phyloP scores from a whole-genome alignment of 2,888 invertebrate species.

The Meiosimyza decipiens region DNA sequence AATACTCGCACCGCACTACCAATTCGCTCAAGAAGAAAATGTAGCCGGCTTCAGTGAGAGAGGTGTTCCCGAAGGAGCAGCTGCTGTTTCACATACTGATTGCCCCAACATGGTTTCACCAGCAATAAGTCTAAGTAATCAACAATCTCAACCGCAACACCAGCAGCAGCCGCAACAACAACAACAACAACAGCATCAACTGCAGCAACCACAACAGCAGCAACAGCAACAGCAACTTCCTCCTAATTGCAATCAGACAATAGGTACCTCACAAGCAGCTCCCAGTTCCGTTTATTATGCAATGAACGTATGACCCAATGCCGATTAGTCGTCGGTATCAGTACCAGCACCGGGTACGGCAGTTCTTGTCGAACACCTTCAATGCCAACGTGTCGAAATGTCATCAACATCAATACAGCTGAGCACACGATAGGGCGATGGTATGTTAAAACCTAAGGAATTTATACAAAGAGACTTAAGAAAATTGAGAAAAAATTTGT shows the following conservation, averaged over 20 bases:
- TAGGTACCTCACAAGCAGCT: conserved; percentile 56
- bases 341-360: too few species aligned
- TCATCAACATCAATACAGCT: conserved; percentile 62
- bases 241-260: conserved; percentile 62
- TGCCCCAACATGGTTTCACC: conserved; percentile 60
- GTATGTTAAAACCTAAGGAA: conserved; percentile 19
- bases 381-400: conserved; percentile 63
- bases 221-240: conserved; percentile 63
- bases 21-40: conserved; percentile 55
- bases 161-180: conserved; percentile 28
- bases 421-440: conserved; percentile 48
- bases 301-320: conserved; percentile 86
- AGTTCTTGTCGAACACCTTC: conserved; percentile 62
- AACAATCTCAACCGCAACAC: conserved; percentile 45
- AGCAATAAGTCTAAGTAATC: conserved; percentile 47
- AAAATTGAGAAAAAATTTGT: conserved; percentile 31
- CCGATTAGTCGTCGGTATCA: conserved; percentile 64
- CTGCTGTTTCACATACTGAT: conserved; percentile 69
- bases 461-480: conserved; percentile 5
- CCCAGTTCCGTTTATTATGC: conserved; percentile 79
- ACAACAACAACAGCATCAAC: conserved; percentile 66
- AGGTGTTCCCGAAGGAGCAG: conserved; percentile 80
- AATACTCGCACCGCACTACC: conserved; percentile 59
- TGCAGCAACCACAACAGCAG: conserved; percentile 64
- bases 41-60: conserved; percentile 69